Evolutionary conservation across 2,113 vertebrate species (phyloP).

Genomic region (Chitala chitala): DNA sequence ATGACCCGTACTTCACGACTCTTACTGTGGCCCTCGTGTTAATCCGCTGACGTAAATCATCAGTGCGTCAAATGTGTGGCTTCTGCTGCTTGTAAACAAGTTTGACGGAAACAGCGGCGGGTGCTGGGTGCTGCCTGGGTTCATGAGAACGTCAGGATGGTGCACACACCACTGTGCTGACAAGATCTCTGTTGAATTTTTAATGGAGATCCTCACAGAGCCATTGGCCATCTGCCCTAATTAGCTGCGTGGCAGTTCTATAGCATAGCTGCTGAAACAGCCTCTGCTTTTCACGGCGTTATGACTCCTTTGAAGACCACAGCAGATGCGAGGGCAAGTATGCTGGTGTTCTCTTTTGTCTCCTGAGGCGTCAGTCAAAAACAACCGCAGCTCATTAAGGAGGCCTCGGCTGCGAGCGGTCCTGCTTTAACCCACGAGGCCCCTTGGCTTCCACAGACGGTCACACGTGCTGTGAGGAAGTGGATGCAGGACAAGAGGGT

Average conservation of each 20-base stretch:
- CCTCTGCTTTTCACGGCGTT: constrained; percentile 14
- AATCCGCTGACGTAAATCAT: constrained; percentile 5
- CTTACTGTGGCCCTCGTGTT: neutral
- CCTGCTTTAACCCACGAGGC: neutral
- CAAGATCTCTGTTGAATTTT: neutral
- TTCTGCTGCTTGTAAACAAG: neutral
- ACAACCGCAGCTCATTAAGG: neutral
- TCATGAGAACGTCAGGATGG: neutral
- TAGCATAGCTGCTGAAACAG: neutral
- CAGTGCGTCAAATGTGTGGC: neutral
- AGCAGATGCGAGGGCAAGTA: neutral
- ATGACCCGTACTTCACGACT: neutral
- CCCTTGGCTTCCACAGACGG: too few relatives aligned
- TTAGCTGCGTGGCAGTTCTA: neutral
- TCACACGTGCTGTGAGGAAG: too few relatives aligned
- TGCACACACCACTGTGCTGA: neutral
- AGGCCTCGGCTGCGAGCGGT: neutral
- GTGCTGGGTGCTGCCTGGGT: neutral
- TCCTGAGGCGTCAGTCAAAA: neutral
- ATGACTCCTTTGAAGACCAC: constrained; percentile 9
- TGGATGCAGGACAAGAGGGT: too few relatives aligned
- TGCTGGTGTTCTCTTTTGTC: neutral
- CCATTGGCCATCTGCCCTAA: constrained; percentile 7
- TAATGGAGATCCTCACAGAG: neutral
- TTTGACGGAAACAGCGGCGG: neutral